Base-by-base conservation (phyloP, 2,888 invertebrate genomes). In the Drosophila incognita region DNA sequence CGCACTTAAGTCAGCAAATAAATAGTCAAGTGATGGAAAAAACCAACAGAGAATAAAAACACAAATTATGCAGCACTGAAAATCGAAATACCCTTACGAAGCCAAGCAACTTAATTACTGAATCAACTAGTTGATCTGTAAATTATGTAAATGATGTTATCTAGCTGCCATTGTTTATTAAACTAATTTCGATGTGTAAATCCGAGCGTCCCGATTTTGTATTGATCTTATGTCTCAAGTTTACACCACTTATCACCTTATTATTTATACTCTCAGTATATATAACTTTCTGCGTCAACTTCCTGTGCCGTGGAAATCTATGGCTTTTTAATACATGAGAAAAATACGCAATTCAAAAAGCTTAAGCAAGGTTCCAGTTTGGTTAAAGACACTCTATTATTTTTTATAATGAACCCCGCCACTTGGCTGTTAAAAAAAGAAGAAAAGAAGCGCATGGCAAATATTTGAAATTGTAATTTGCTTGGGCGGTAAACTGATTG, bases 381-480 rank as follows among this genome's bases (percentile, higher is more conserved):
- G 1, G 24, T 11, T 24, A 13, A 35, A 53, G 24, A 24, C 15
- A 53, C 1, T 11, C 53, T 5, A 10, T 11, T 40, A 15, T 18
- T 67, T 60, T 63, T 52, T 33, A 62, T 52, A 63, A 40, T 11
- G 10, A 21, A 61, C n/a, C 18, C 6, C 62, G 29, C 33, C 46
- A 31, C 8, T 67, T 49, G 38, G 56, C 27, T 27, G 18, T n/a
- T 51, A 15, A 68, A 36, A 69, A 36, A 77, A 51, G 27, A 49
- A 24, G 40, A 46, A 35, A 4, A 10, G 29, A 40, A 52, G 42
- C 53, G 46, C 27, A 51, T 35, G 3, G 57, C 48, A 79, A 81
- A 83, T 81, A 81, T 83, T 83, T 83, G 69, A 69, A 70, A 65
- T 71, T 59, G 56, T 64, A 72, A 70, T 74, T 83, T 62, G 66